Conservation (phyloP, 1,140 invertebrate genomes). For the Calliphora vicina region DNA sequence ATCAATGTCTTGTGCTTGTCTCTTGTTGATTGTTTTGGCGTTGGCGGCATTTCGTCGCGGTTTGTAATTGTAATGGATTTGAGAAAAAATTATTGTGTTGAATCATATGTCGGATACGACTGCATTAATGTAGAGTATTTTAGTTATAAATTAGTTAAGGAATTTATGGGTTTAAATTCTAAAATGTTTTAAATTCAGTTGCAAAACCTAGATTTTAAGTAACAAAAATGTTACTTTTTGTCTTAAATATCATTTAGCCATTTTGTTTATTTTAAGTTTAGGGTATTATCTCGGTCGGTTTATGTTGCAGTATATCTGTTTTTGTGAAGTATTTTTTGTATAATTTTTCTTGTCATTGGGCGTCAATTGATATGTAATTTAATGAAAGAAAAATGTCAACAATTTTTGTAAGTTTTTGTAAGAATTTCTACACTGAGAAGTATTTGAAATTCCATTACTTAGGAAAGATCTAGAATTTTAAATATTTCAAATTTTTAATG, state of each 20-base stretch:
- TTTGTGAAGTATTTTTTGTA: background rate
- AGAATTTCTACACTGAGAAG: background rate
- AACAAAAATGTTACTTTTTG: too few species aligned
- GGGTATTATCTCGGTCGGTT: background rate
- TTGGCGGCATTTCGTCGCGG: background rate
- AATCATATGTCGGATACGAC: background rate
- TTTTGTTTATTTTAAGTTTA: background rate
- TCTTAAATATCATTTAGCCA: background rate
- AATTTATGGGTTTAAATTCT: too few species aligned
- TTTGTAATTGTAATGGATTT: constrained; percentile 11
- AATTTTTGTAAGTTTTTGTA: background rate
- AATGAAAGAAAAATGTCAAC: constrained; percentile 14
- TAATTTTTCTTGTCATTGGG: constrained; percentile 11
- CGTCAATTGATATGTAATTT: constrained; percentile 10
- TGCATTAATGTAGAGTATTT: background rate
- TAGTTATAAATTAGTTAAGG: too few species aligned
- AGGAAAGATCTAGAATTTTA: too few species aligned
- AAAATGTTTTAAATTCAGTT: too few species aligned
- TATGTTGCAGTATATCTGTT: background rate
- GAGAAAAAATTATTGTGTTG: background rate
- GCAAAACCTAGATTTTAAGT: background rate
- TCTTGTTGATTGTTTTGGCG: background rate
- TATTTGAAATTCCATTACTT: too few species aligned
- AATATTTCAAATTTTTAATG: too few species aligned
- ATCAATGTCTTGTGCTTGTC: too few species aligned